Conservation (phyloP, 2,888 invertebrate genomes). For the Phoenoteleia sp. region DNA sequence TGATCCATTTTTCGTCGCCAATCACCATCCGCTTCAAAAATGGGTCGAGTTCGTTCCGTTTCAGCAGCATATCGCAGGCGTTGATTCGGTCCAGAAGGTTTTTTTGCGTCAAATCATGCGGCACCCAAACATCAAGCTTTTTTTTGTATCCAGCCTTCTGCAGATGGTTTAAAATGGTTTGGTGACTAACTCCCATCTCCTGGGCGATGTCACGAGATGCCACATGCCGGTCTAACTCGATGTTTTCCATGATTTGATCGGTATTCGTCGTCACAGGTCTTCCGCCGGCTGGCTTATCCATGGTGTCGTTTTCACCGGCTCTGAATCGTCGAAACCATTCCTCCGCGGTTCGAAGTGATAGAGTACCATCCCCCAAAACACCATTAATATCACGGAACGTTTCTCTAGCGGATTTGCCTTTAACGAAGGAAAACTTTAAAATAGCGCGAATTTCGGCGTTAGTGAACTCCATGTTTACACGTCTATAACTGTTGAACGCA, state of each 20-base stretch:
- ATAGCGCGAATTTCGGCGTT: not conserved
- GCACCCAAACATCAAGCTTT: constrained; percentile 52
- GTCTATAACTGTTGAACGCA: too few species aligned
- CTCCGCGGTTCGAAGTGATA: not conserved
- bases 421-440: not conserved
- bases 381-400: not conserved
- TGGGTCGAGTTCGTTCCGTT: too few species aligned
- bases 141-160: constrained; percentile 32
- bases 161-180: constrained; percentile 34
- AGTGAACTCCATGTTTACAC: too few species aligned
- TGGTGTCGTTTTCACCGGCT: constrained; percentile 8
- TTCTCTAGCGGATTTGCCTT: not conserved
- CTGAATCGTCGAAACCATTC: not conserved
- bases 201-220: not conserved
- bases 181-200: not conserved
- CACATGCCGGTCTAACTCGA: not conserved
- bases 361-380: not conserved
- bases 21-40: too few species aligned
- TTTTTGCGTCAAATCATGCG: too few species aligned
- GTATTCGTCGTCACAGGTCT: constrained; percentile 34
- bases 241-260: not conserved
- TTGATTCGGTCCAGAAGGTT: too few species aligned
- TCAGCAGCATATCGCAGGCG: too few species aligned
- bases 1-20: too few species aligned
- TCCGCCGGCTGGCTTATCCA: constrained; percentile 63